These are phyloP conservation scores for Leptobrachium ailaonicum DNA, from an alignment of 2,113 vertebrate genomes.

Conservation along the genomic window DNA sequence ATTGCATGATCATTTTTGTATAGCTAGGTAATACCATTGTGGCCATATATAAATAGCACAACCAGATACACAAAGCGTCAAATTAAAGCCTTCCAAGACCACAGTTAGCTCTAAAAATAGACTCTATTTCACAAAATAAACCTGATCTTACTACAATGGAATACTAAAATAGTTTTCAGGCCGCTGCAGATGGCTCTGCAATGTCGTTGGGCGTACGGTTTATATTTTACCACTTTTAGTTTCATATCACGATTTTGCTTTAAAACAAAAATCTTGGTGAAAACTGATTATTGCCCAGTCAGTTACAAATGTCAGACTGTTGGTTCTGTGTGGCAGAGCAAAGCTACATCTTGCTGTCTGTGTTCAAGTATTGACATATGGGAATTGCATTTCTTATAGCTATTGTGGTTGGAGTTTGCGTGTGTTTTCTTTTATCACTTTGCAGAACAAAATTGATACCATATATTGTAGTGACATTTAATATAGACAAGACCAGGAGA, in stretches of 20 bases:
- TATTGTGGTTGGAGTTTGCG: too few relatives aligned
- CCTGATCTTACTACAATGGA: constrained; percentile 12
- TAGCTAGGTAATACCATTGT: constrained; percentile 53
- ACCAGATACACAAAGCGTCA: constrained; percentile 52
- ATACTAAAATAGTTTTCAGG: neutral
- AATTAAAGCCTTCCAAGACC: constrained; percentile 52
- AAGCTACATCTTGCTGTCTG: neutral
- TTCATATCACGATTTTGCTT: neutral
- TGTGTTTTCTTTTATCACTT: too few relatives aligned
- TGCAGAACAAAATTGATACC: too few relatives aligned
- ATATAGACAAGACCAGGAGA: too few relatives aligned
- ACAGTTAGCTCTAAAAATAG: constrained; percentile 48
- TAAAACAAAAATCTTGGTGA: neutral
- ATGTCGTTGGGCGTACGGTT: neutral
- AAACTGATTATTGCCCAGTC: neutral
- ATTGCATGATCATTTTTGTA: constrained; percentile 49
- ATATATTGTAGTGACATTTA: too few relatives aligned
- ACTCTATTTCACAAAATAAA: constrained; percentile 16
- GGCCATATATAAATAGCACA: constrained; percentile 63
- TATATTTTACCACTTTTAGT: neutral
- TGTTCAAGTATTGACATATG: neutral
- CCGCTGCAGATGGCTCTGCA: neutral
- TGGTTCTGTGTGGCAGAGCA: neutral
- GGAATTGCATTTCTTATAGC: too few relatives aligned
- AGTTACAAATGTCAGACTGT: constrained; percentile 9